Base-by-base conservation (phyloP, 2,888 invertebrate genomes). In the Balanococcus diminutus region DNA sequence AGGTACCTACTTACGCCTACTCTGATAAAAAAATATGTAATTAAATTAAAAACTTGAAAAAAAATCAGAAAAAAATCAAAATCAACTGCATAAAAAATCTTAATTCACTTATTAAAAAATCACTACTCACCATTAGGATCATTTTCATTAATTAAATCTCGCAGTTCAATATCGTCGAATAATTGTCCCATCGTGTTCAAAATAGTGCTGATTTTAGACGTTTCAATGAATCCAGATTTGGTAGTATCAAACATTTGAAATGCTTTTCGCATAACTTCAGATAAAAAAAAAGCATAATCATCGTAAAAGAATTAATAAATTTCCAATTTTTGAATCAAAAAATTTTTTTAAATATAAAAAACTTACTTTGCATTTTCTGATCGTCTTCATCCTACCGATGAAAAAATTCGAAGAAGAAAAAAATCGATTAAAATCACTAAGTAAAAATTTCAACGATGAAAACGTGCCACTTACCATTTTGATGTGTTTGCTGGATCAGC, bases 191-290 rank as follows among this genome's bases (percentile, higher is more conserved):
- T 96, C 86, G 97, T 98, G 91, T 96, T 96, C 87, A 98, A 91
- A 89, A 98, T 97, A 88, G 96, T 97, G 88, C 96, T 95, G 90
- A 97, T 95, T 91, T 97, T 97, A 86, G 95, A 91, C 56, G 96
- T 96, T 88, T 97, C 96, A 88, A 98, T 98, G 91, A 95, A 96
- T 81, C 98, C 98, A 87, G 94, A 94, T 91, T 97, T 97, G 88
- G 95, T 94, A 88, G 96, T 96, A 91, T 98, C 98, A 90, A 97
- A 98, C 97, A 98, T 98, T 91, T 96, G 96, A 92, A 98, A 98
- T 89, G 97, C 97, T 91, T 96, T 97, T 90, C 96, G 95, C 92
- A 98, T 95, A 91, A 97, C 96, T 91, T 94, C 5, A 89, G 89
- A 36, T 8, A 83, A 67, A 86, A 61, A 31, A 56, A 19, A 51